Base-by-base conservation (phyloP, 2,888 invertebrate genomes). In the Zygothrica quintamaculata region DNA sequence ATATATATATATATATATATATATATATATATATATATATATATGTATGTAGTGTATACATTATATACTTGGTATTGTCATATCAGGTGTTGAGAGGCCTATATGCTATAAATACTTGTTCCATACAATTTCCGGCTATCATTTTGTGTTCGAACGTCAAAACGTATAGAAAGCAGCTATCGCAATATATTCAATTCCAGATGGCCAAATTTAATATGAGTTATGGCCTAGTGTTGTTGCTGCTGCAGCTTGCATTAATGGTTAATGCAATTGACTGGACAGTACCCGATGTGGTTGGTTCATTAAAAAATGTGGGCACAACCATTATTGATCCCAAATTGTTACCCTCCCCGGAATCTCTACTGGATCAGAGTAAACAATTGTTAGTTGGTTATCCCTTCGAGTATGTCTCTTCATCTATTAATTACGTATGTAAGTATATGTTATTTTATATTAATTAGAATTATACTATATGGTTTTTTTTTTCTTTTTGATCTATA, bases 351-450 rank as follows among this genome's bases (percentile, higher is more conserved):
- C 88, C 89, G 0, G 56, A 80, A 22, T 77, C 70, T 1, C 50
- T 90, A 1, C 84, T 90, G 18, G 88, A 90, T 11, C 51, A 74
- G 1, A 77, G 89, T 39, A 90, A 90, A 48, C 87, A 90, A 40
- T n/a, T 89, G 0, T 33, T 90, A n/a, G 90, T 85, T 26, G 90
- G 90, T 3, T 89, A 90, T 73, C 90, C 90, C 8, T 88, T 90
- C 29, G 89, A 90, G 39, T 76, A 88, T 61, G 87, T 84, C 1
- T 88, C 89, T 3, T 59, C 60, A 3, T 71, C 89, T 1, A 74
- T 90, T 1, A 90, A 88, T 68, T 52, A 74, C 5, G 65, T 90
- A 29, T 90, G 90, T 90, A 71, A 86, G 89, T 79, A 13, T 2
- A 1, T 18, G 18, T 0, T 1, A 0, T 9, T 6, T 11, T 12